Evolutionary conservation across 1,140 invertebrate species (phyloP).

Genomic region (Piezodorus guildinii): DNA sequence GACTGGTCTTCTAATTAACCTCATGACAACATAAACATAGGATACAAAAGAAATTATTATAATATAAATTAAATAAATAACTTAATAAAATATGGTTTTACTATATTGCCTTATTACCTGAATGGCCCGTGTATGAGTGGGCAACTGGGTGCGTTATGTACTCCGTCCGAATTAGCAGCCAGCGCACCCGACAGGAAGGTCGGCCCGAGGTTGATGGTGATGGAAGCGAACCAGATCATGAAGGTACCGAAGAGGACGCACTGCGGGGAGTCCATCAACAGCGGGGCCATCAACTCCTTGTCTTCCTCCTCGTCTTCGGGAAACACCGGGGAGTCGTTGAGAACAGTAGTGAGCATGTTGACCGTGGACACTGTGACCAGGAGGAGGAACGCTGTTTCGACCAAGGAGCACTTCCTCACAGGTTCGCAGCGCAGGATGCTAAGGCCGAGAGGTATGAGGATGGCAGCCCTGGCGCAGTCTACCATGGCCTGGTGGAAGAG

Average conservation of each 20-base stretch:
- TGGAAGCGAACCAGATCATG: conserved; percentile 85
- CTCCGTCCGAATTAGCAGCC: conserved; percentile 67
- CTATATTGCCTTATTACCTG: conserved; percentile 23
- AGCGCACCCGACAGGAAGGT: conserved; percentile 77
- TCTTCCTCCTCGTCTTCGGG: conserved; percentile 49
- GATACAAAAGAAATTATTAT: too few species aligned
- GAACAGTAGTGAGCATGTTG: conserved; percentile 78
- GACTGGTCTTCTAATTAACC: too few species aligned
- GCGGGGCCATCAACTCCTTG: conserved; percentile 48
- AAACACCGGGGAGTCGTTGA: conserved; percentile 80
- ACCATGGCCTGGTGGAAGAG: conserved; percentile 77
- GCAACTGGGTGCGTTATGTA: conserved; percentile 64
- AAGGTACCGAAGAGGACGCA: conserved; percentile 83
- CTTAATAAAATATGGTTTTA: too few species aligned
- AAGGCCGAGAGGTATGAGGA: conserved; percentile 65
- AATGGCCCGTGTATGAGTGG: conserved; percentile 60
- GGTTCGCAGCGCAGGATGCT: conserved; percentile 72
- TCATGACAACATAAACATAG: too few species aligned
- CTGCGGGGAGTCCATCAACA: conserved; percentile 68
- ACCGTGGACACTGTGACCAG: conserved; percentile 81
- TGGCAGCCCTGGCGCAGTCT: conserved; percentile 68
- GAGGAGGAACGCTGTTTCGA: conserved; percentile 79
- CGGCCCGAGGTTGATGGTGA: conserved; percentile 82
- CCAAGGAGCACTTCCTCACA: conserved; percentile 42
- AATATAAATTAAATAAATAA: too few species aligned